These are phyloP conservation scores for Rhorus exstirpatorius DNA, from an alignment of 2,888 invertebrate genomes.

Conservation along the genomic window DNA sequence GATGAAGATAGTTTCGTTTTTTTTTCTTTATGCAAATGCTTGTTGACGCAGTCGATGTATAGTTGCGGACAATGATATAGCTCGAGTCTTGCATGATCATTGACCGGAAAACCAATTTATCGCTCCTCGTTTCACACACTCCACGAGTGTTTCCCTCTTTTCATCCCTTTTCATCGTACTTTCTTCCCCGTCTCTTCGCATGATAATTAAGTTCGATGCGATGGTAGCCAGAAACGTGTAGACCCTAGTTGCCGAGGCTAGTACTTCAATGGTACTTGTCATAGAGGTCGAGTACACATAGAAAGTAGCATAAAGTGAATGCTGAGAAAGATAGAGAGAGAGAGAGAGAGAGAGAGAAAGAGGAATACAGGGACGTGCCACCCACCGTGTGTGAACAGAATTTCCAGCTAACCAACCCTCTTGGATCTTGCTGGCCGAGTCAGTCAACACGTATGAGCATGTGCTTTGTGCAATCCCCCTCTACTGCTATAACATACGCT, in stretches of 20 bases:
- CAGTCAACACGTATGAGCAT: slow-evolving; percentile 28
- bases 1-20: no score
- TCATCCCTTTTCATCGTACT: slow-evolving; percentile 30
- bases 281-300: slow-evolving; percentile 75
- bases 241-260: slow-evolving; percentile 54
- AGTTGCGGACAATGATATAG: no score
- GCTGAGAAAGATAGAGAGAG: slow-evolving; percentile 49
- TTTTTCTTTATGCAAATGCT: no score
- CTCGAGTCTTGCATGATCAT: background rate
- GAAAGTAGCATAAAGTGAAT: slow-evolving; percentile 72
- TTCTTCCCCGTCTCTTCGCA: slow-evolving; percentile 70
- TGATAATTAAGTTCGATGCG: slow-evolving; percentile 78
- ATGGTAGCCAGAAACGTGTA: slow-evolving; percentile 41
- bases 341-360: slow-evolving; percentile 2
- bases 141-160: slow-evolving; percentile 41
- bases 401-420: slow-evolving; percentile 61
- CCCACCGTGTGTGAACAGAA: slow-evolving; percentile 68
- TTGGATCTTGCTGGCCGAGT: slow-evolving; percentile 42
- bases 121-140: slow-evolving; percentile 11
- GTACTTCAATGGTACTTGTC: slow-evolving; percentile 72
- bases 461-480: slow-evolving; percentile 58
- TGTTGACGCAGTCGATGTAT: no score
- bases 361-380: slow-evolving; percentile 39
- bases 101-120: slow-evolving; percentile 26
- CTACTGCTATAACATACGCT: slow-evolving; percentile 30